These are phyloP conservation scores for Acanthisitta chloris DNA, from an alignment of 2,113 vertebrate species.

Conservation along the genomic window DNA sequence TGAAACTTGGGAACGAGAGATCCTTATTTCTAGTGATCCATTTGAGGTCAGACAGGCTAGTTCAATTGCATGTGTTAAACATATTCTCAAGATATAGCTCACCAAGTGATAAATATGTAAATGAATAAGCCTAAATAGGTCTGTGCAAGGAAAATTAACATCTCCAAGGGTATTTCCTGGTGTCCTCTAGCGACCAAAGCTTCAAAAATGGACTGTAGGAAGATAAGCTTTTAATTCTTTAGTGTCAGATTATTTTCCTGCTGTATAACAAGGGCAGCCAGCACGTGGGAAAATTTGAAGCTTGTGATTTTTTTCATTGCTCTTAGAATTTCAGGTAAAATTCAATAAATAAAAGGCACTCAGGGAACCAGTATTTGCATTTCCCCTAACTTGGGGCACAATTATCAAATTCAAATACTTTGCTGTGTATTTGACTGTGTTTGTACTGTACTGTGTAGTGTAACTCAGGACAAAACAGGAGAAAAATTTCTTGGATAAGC, in stretches of 20 bases:
- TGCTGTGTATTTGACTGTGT: background rate
- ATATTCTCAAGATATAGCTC: background rate
- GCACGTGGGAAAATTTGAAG: background rate
- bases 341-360: background rate
- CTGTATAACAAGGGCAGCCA: background rate
- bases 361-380: background rate
- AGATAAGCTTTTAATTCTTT: background rate
- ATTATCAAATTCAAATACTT: background rate
- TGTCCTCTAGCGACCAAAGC: background rate
- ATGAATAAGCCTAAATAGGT: background rate
- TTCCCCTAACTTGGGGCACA: background rate
- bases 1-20: background rate
- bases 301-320: background rate
- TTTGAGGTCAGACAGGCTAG: background rate
- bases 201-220: background rate
- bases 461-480: background rate
- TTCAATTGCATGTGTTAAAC: background rate
- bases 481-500: background rate
- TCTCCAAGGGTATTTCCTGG: background rate
- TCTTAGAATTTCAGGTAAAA: background rate
- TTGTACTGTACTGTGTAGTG: background rate
- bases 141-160: background rate
- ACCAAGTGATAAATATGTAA: background rate
- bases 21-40: background rate
- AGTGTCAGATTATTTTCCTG: background rate